Percentiles rank a stretch among this genome's conserved stretches.
Evolutionary conservation across 2,797 vertebrate genomes (phyloP).

Genomic region (Rhinogobio ventralis): DNA sequence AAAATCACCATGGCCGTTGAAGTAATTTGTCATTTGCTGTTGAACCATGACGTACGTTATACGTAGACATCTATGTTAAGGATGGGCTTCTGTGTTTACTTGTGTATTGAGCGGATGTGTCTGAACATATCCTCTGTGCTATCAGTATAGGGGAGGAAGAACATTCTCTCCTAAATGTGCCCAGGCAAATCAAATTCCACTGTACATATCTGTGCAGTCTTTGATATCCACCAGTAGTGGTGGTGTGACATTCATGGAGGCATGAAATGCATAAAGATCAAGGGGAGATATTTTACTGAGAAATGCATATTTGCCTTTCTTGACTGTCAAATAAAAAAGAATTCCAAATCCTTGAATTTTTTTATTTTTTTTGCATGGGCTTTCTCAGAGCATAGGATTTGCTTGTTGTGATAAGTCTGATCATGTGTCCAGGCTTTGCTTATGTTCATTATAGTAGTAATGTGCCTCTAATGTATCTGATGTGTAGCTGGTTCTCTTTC

Average conservation of each 20-base stretch:
- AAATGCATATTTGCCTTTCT: background rate
- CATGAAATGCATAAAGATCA: background rate
- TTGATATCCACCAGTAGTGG: background rate
- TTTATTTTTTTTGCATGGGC: background rate
- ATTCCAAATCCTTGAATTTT: background rate
- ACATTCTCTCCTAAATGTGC: constrained; percentile 62
- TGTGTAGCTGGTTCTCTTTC: constrained; percentile 3
- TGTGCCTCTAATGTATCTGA: constrained; percentile 5
- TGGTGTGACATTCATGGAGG: background rate
- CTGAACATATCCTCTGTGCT: constrained; percentile 58
- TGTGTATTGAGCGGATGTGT: constrained; percentile 52
- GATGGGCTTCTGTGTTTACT: constrained; percentile 10
- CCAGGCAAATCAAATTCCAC: constrained; percentile 67
- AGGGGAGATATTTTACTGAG: background rate
- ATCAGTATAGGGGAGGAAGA: background rate
- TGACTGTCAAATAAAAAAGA: background rate
- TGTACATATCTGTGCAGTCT: constrained; percentile 19
- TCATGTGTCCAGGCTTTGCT: constrained; percentile 33
- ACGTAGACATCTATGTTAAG: background rate
- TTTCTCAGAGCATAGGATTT: background rate
- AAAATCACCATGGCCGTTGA: background rate
- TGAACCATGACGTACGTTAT: background rate
- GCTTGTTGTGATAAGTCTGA: background rate
- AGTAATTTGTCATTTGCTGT: background rate
- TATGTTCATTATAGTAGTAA: constrained; percentile 28